A percentile compares a stretch with the other conserved stretches of the same genome.
Evolutionary conservation across 1,140 invertebrate species (phyloP).

Genomic region (Agrypnia vestita): DNA sequence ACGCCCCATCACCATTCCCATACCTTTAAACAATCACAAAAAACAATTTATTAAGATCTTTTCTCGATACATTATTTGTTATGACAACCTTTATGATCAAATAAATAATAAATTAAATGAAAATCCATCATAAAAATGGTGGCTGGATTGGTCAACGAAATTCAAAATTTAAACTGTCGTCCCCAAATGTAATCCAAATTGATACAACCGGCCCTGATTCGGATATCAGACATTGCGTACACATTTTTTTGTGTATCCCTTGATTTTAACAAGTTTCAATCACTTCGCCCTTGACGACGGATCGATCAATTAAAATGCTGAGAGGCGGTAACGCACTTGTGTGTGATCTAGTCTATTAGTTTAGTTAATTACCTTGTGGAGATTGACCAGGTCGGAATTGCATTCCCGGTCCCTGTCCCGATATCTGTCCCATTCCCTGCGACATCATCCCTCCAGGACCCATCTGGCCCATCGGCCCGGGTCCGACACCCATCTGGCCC

Average conservation of each 20-base stretch:
- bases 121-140: not conserved
- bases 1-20: slow-evolving; percentile 54
- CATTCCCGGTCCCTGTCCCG: slow-evolving; percentile 26
- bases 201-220: too few relatives aligned
- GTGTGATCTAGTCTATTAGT: not conserved
- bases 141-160: not conserved
- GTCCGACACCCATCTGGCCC: slow-evolving; percentile 46
- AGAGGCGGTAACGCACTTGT: not conserved
- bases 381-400: slow-evolving; percentile 51
- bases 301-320: too few relatives aligned
- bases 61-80: not conserved
- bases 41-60: not conserved
- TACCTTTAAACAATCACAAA: slow-evolving; percentile 30
- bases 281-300: too few relatives aligned
- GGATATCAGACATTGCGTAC: too few relatives aligned
- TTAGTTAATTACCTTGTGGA: slow-evolving; percentile 39
- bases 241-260: too few relatives aligned
- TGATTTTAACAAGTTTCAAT: too few relatives aligned
- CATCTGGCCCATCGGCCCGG: slow-evolving; percentile 35
- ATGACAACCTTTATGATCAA: too few relatives aligned
- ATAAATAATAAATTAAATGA: not conserved
- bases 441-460: slow-evolving; percentile 51
- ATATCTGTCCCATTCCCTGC: slow-evolving; percentile 41
- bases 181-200: too few relatives aligned
- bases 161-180: too few relatives aligned